Evolutionary conservation across 1,140 invertebrate species (phyloP).

Genomic region (Ladona fulva): DNA sequence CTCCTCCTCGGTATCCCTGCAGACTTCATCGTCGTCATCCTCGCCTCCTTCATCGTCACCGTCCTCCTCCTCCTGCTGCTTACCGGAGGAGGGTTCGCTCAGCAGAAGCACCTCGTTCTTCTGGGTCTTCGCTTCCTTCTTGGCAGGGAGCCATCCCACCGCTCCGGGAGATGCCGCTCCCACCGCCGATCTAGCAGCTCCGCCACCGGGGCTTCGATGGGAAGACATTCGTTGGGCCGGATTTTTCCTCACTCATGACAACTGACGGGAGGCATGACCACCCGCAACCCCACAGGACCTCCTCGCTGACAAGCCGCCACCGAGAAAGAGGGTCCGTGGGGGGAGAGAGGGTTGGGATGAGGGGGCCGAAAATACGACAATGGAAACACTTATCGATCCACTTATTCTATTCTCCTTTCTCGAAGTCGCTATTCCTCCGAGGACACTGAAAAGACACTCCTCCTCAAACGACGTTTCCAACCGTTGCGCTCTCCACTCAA

Average conservation of each 20-base stretch:
- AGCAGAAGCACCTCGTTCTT: constrained; percentile 2
- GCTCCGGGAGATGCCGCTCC: not conserved
- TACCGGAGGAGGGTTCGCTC: not conserved
- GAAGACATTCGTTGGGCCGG: not conserved
- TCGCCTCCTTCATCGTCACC: not conserved
- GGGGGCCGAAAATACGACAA: not conserved
- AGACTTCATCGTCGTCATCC: not conserved
- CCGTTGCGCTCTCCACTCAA: too few species aligned
- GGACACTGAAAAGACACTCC: too few species aligned
- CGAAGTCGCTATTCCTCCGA: not conserved
- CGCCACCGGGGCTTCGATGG: not conserved
- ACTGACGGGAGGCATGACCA: not conserved
- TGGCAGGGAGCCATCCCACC: not conserved
- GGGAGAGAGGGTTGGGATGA: not conserved
- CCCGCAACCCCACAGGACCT: not conserved
- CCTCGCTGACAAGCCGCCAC: not conserved
- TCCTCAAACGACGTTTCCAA: too few species aligned
- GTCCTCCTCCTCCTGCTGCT: constrained; percentile 1
- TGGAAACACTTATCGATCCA: constrained; percentile 1
- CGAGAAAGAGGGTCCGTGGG: not conserved
- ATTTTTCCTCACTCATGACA: not conserved
- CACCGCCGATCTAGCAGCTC: not conserved
- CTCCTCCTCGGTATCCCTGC: not conserved
- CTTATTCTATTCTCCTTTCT: not conserved
- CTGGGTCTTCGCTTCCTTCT: not conserved